These are phyloP conservation scores for Erythrolamprus reginae DNA, from an alignment of 2,113 vertebrate genomes.

Conservation along the genomic window DNA sequence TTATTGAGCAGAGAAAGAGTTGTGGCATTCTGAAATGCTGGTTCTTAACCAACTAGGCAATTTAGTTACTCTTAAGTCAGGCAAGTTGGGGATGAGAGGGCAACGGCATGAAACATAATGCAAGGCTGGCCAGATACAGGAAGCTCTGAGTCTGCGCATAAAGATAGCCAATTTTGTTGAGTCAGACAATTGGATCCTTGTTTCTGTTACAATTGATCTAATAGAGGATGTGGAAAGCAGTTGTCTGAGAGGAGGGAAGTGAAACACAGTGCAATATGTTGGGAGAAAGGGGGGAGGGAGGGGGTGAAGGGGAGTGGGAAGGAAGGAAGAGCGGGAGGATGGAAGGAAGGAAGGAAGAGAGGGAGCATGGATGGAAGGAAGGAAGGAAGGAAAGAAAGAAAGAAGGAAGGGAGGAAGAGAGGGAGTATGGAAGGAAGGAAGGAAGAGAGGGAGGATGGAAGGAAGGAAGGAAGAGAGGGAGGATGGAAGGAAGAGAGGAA, in stretches of 20 bases:
- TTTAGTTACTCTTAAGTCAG: not conserved
- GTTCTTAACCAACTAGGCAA: not conserved
- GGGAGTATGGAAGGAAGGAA: no score
- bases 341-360: no score
- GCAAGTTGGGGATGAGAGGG: not conserved
- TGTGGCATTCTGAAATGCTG: not conserved
- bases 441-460: no score
- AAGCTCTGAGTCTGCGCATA: not conserved
- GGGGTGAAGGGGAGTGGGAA: no score
- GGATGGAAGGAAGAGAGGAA: no score
- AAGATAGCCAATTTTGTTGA: conserved; percentile 15
- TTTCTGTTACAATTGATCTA: conserved; percentile 24
- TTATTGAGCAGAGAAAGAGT: not conserved
- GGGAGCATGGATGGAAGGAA: no score
- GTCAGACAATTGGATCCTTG: conserved; percentile 32
- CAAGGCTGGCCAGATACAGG: not conserved
- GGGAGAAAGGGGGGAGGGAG: not conserved
- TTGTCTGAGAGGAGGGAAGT: conserved; percentile 2
- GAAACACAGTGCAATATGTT: not conserved
- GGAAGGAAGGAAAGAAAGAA: not conserved
- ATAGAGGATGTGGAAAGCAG: not conserved
- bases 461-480: no score
- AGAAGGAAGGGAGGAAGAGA: not conserved
- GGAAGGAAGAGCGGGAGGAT: no score
- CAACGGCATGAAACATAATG: not conserved